Percentiles rank a stretch among this genome's conserved stretches.
phyloP scores from a whole-genome alignment of 1,140 invertebrate genomes.

The Archivesica marissinica region DNA sequence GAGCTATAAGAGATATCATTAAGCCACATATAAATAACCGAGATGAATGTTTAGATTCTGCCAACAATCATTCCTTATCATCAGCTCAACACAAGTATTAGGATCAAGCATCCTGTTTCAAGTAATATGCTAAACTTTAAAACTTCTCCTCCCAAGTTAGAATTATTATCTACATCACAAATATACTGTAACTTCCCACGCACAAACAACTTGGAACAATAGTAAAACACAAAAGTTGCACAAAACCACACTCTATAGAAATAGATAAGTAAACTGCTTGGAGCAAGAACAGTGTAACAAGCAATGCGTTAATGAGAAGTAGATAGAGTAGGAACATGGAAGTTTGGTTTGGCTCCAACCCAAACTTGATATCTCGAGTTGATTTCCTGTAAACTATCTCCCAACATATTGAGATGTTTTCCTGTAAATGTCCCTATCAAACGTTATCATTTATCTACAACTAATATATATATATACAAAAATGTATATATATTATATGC shows the following conservation, averaged over 20 bases:
- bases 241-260: background rate
- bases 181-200: constrained; percentile 1
- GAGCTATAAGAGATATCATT: background rate
- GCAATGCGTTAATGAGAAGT: background rate
- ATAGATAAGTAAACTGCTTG: background rate
- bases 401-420: constrained; percentile 10
- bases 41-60: constrained; percentile 1
- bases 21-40: background rate
- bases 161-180: no score
- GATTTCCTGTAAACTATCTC: constrained; percentile 31
- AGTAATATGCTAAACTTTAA: no score
- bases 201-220: background rate
- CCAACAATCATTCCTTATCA: constrained; percentile 9
- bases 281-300: constrained; percentile 2
- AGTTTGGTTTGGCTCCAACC: constrained; percentile 20
- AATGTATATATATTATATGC: background rate
- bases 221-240: background rate
- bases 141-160: no score
- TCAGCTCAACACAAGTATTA: background rate
- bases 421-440: background rate
- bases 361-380: constrained; percentile 16
- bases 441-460: constrained; percentile 8
- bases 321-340: background rate
- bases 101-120: no score
- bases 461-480: background rate